Percentiles rank a stretch among this genome's conserved stretches.
Conservation (phyloP, 2,888 invertebrate genomes). For the Cerceris rybyensis region DNA sequence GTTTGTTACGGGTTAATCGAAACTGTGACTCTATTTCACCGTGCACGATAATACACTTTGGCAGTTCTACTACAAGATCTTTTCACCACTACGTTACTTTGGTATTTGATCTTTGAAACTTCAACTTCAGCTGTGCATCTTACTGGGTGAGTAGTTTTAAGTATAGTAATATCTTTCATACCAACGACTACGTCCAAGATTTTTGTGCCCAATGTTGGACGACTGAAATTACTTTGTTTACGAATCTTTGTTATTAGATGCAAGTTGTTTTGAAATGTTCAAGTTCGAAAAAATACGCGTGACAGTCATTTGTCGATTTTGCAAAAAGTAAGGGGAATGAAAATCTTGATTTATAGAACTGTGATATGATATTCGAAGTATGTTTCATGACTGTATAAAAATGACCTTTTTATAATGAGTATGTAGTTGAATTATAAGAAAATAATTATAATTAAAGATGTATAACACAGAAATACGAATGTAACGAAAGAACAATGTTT, state of each 20-base stretch:
- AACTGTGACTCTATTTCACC: slow-evolving; percentile 5
- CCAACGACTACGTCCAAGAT: slow-evolving; percentile 3
- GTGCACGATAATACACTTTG: slow-evolving; percentile 3
- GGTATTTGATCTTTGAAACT: not conserved
- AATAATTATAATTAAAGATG: not conserved
- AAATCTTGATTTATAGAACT: too few relatives aligned
- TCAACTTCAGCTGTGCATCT: not conserved
- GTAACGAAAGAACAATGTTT: not conserved
- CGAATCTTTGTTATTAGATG: not conserved
- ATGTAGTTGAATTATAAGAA: not conserved
- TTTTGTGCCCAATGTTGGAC: slow-evolving; percentile 11
- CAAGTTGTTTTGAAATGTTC: not conserved
- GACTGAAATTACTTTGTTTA: not conserved
- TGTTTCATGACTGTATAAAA: too few relatives aligned
- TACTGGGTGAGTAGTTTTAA: not conserved
- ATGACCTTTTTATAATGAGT: not conserved
- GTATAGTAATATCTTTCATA: not conserved
- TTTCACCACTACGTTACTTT: slow-evolving; percentile 2
- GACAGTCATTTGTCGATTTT: too few relatives aligned
- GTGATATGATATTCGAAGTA: too few relatives aligned
- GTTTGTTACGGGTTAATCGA: slow-evolving; percentile 56
- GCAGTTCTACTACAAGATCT: slow-evolving; percentile 6
- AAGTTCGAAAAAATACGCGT: too few relatives aligned
- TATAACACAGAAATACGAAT: not conserved
- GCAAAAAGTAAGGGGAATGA: too few relatives aligned